phyloP scores from a whole-genome alignment of 2,888 invertebrate genomes.

The Aspidapion aeneum region DNA sequence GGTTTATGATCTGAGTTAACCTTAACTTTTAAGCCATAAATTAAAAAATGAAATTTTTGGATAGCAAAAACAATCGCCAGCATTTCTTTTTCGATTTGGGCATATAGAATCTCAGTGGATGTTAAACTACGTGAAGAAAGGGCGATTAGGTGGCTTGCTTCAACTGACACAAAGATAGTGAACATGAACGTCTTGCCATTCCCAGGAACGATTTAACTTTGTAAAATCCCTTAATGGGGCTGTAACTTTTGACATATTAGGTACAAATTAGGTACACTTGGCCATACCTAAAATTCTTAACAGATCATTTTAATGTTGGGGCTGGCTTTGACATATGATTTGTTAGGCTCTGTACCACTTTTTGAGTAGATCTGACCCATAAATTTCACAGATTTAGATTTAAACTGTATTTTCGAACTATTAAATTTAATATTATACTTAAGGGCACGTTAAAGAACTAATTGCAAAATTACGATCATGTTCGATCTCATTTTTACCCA shows the following conservation, averaged over 20 bases:
- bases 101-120: constrained; percentile 35
- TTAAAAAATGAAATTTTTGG: constrained; percentile 37
- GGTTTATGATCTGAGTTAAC: neutral
- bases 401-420: constrained; percentile 17
- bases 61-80: constrained; percentile 33
- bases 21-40: constrained; percentile 4
- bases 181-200: too few species aligned
- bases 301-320: constrained; percentile 23
- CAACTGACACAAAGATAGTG: neutral
- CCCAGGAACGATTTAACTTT: neutral
- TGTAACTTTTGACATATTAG: constrained; percentile 27
- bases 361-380: constrained; percentile 23
- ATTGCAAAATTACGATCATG: constrained; percentile 6
- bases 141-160: constrained; percentile 30
- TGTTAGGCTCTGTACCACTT: constrained; percentile 18
- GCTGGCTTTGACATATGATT: constrained; percentile 27
- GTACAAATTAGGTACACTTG: constrained; percentile 27
- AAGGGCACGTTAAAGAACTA: neutral
- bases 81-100: constrained; percentile 44
- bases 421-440: neutral
- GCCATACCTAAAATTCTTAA: constrained; percentile 28
- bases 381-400: constrained; percentile 19
- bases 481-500: constrained; percentile 17
- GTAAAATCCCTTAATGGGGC: constrained; percentile 15
- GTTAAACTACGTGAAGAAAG: constrained; percentile 37